Evolutionary conservation across 2,888 invertebrate genomes (phyloP).

Genomic region (Tenthredo scrophulariae): DNA sequence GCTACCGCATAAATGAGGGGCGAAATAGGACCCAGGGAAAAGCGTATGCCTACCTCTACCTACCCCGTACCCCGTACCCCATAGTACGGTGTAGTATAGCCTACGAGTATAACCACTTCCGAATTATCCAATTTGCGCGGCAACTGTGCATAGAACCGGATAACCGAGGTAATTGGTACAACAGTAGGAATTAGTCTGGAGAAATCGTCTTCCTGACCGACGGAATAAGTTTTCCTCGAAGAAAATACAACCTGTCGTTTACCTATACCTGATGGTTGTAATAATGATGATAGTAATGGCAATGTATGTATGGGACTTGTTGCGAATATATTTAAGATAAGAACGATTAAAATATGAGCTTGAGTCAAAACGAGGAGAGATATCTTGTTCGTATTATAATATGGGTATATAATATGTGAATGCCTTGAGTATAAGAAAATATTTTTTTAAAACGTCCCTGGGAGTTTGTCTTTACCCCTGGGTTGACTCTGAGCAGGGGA

Average conservation of each 20-base stretch:
- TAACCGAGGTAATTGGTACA: slow-evolving; percentile 37
- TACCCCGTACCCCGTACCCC: background rate
- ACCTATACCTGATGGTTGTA: background rate
- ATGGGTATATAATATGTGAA: background rate
- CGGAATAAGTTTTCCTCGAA: background rate
- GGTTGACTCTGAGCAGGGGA: background rate
- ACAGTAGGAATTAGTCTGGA: slow-evolving; percentile 12
- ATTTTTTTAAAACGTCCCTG: slow-evolving; percentile 63
- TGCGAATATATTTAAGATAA: background rate
- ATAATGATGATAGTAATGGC: background rate
- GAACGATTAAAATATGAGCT: background rate
- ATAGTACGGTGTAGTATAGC: background rate
- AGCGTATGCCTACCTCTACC: background rate
- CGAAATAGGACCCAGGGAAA: background rate
- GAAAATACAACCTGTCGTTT: background rate
- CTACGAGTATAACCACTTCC: background rate
- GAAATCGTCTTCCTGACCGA: background rate
- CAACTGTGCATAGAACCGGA: slow-evolving; percentile 2
- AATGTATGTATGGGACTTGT: background rate
- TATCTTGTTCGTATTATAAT: background rate
- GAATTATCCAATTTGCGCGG: slow-evolving; percentile 33
- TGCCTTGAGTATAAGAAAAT: slow-evolving; percentile 68
- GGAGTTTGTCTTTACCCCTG: slow-evolving; percentile 54
- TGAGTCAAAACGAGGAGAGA: background rate
- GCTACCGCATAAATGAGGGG: background rate